phyloP scores from a whole-genome alignment of 2,888 invertebrate species.

The Lasius platythorax region DNA sequence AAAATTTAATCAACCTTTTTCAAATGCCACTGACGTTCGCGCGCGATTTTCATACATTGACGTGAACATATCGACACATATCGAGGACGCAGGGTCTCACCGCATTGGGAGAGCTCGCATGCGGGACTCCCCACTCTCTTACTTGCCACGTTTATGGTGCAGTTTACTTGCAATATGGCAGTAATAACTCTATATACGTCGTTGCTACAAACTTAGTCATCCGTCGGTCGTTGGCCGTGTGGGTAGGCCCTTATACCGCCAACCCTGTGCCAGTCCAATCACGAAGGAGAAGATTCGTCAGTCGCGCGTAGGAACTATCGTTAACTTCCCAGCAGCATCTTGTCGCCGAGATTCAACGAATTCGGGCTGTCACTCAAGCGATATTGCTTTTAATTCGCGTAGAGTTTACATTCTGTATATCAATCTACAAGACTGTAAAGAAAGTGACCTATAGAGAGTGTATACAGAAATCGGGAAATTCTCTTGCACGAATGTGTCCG shows the following conservation, averaged over 20 bases:
- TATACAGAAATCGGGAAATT: background rate
- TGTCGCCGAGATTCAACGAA: background rate
- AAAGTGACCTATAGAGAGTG: background rate
- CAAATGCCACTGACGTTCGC: background rate
- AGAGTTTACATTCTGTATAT: no score
- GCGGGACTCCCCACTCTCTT: background rate
- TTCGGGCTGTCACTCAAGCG: background rate
- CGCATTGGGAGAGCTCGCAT: background rate
- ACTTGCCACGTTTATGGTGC: constrained; percentile 58
- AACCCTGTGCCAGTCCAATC: background rate
- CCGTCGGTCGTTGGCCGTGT: constrained; percentile 58
- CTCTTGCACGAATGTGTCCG: background rate
- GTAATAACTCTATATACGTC: constrained; percentile 79
- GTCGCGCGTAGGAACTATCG: background rate
- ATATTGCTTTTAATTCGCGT: background rate
- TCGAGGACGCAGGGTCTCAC: background rate
- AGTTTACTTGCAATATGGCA: constrained; percentile 79
- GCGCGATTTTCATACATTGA: constrained; percentile 24
- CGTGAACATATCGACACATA: background rate
- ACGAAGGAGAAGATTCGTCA: background rate
- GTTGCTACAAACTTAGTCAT: constrained; percentile 76
- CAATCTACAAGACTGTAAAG: background rate
- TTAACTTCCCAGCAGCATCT: background rate
- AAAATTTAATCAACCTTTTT: background rate
- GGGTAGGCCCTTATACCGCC: background rate